These are phyloP conservation scores for Oryzias sinensis DNA, from an alignment of 2,797 vertebrate species.

Conservation along the genomic window DNA sequence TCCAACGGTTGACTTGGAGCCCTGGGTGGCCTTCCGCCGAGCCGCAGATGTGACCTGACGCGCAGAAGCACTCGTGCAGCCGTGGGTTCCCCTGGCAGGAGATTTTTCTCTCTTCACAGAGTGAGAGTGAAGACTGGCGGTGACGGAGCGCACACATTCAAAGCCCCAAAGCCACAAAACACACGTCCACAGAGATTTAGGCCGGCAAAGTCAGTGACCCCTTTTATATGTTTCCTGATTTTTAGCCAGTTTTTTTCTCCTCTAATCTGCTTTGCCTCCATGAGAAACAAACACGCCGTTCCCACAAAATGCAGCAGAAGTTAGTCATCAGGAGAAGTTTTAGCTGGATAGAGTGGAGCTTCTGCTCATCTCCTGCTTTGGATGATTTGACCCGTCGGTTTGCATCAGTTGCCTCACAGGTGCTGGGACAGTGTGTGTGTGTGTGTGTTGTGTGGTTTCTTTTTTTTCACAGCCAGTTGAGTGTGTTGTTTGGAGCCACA, in stretches of 20 bases:
- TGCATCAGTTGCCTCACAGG: neutral
- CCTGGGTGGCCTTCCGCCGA: neutral
- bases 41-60: constrained; percentile 1
- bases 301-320: too few relatives aligned
- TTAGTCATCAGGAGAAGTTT: too few relatives aligned
- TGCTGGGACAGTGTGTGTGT: neutral
- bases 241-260: neutral
- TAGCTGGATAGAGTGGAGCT: too few relatives aligned
- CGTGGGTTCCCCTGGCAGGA: neutral
- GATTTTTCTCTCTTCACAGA: neutral
- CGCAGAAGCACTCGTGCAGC: neutral
- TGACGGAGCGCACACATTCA: neutral
- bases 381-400: constrained; percentile 4
- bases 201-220: constrained; percentile 1
- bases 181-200: neutral
- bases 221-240: neutral
- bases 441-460: neutral
- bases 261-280: neutral
- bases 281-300: too few relatives aligned
- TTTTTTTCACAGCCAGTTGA: constrained; percentile 2
- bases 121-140: neutral
- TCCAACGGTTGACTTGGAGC: neutral
- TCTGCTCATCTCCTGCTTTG: too few relatives aligned
- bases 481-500: constrained; percentile 27
- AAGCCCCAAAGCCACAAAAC: neutral